Evolutionary conservation across 2,113 vertebrate genomes (phyloP).

Genomic region (Atherinomorus stipes): DNA sequence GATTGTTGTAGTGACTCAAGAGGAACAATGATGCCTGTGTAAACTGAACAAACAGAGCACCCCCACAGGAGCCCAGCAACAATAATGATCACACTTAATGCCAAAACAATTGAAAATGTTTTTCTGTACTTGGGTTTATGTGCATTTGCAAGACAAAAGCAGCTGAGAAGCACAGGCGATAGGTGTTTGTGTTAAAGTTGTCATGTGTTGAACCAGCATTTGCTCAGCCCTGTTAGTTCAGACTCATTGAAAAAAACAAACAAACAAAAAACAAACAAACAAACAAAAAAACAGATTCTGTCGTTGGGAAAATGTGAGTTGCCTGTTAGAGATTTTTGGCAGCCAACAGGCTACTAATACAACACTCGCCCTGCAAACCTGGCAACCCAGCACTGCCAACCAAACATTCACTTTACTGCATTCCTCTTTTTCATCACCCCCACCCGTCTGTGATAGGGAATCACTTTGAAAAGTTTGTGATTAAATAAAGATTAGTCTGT

Average conservation of each 20-base stretch:
- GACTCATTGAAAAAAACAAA: constrained; percentile 47
- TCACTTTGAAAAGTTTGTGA: constrained; percentile 71
- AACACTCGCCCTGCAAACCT: constrained; percentile 53
- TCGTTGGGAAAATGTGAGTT: constrained; percentile 36
- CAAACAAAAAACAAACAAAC: no score
- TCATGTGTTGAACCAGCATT: constrained; percentile 45
- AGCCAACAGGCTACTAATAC: constrained; percentile 31
- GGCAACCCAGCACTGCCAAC: constrained; percentile 59
- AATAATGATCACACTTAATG: constrained; percentile 27
- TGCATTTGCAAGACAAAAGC: background rate
- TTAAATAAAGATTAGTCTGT: constrained; percentile 80
- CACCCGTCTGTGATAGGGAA: constrained; percentile 42
- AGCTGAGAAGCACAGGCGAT: background rate
- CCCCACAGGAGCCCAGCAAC: background rate
- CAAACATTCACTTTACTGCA: constrained; percentile 53
- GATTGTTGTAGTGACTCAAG: background rate
- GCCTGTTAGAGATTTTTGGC: constrained; percentile 16
- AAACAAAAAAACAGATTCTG: constrained; percentile 53
- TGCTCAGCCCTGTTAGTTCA: constrained; percentile 42
- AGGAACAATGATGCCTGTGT: constrained; percentile 30
- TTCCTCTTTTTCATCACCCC: constrained; percentile 33
- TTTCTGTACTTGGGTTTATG: constrained; percentile 4
- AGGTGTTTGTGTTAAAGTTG: background rate
- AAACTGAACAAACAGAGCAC: background rate
- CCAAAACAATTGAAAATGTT: constrained; percentile 19